phyloP scores from a whole-genome alignment of 2,888 invertebrate species.

The Heliconius ismenius region DNA sequence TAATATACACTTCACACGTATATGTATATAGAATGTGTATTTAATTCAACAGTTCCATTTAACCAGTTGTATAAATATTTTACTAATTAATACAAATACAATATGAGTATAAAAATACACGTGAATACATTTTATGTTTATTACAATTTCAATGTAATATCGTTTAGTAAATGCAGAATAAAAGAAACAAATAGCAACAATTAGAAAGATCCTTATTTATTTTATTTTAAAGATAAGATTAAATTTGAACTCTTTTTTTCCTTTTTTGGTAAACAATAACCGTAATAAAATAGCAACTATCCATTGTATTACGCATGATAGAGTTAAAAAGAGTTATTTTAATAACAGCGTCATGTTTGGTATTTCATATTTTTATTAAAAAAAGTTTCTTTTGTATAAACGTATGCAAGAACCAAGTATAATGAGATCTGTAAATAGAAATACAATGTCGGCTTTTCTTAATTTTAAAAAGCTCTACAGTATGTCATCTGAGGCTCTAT shows the following conservation, averaged over 20 bases:
- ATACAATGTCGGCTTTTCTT: too few relatives aligned
- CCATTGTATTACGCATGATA: not conserved
- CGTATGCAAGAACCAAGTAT: not conserved
- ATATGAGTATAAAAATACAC: not conserved
- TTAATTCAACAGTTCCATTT: not conserved
- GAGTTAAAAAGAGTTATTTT: not conserved
- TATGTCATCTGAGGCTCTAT: too few relatives aligned
- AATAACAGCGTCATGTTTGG: not conserved
- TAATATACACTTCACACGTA: not conserved
- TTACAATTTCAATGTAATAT: slow-evolving; percentile 1
- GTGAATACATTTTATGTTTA: not conserved
- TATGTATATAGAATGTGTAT: not conserved
- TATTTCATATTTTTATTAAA: not conserved
- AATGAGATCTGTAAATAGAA: too few relatives aligned
- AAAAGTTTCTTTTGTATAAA: not conserved
- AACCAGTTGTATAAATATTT: not conserved
- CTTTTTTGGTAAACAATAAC: too few relatives aligned
- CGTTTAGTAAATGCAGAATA: too few relatives aligned
- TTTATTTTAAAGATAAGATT: not conserved
- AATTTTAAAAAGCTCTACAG: too few relatives aligned
- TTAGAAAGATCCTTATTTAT: not conserved
- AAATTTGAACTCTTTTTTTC: too few relatives aligned
- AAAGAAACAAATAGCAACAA: not conserved
- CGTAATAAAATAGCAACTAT: not conserved
- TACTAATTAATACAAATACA: not conserved